Evolutionary conservation across 2,797 vertebrate species (phyloP).

Genomic region (Coracias cyanogaster): DNA sequence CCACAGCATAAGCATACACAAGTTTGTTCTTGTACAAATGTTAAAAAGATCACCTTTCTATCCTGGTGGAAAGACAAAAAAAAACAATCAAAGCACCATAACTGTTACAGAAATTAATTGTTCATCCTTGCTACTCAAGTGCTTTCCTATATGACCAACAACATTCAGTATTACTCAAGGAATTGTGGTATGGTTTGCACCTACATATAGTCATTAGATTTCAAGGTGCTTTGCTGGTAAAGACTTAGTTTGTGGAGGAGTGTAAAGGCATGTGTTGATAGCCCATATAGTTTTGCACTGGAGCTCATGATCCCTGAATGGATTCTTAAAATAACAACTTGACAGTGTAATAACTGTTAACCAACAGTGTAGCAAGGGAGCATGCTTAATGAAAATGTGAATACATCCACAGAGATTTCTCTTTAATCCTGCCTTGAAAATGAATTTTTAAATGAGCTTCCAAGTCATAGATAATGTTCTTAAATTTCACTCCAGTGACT

Average conservation of each 20-base stretch:
- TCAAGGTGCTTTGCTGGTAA: neutral
- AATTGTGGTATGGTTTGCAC: neutral
- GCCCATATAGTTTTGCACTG: conserved; percentile 42
- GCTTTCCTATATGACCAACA: neutral
- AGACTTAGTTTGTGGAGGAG: neutral
- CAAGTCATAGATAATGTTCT: conserved; percentile 40
- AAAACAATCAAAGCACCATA: neutral
- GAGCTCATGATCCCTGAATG: conserved; percentile 29
- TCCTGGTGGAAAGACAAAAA: neutral
- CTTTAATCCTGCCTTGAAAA: conserved; percentile 44
- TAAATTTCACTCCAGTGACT: conserved; percentile 36
- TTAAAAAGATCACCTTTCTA: neutral
- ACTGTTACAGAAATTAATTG: neutral
- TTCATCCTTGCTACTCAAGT: neutral
- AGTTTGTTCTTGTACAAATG: neutral
- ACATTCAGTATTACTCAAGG: neutral
- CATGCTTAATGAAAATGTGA: conserved; percentile 34
- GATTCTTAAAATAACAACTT: conserved; percentile 61
- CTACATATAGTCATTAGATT: neutral
- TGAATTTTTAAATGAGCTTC: conserved; percentile 45
- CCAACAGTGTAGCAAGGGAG: neutral
- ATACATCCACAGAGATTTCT: conserved; percentile 28
- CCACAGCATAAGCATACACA: neutral
- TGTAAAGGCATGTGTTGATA: neutral
- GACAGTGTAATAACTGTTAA: conserved; percentile 14